Evolutionary conservation across 2,797 vertebrate species (phyloP).

Genomic region (Syngnathus rostellatus): DNA sequence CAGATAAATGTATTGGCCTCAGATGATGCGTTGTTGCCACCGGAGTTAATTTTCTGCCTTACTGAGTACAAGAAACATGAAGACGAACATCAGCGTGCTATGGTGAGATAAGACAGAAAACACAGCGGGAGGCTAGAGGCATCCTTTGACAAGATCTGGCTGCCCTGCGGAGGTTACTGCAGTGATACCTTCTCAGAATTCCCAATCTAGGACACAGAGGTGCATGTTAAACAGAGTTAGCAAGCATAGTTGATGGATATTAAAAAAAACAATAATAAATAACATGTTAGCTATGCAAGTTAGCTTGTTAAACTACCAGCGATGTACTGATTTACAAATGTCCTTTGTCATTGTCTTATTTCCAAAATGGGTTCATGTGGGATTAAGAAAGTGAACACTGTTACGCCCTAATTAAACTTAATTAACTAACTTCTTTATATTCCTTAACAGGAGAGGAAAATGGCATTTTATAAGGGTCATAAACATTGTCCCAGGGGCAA

Average conservation of each 20-base stretch:
- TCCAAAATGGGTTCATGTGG: neutral
- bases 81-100: slow-evolving; percentile 36
- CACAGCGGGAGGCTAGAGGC: slow-evolving; percentile 27
- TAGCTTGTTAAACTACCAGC: neutral
- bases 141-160: slow-evolving; percentile 22
- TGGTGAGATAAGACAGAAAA: slow-evolving; percentile 26
- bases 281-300: neutral
- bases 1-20: slow-evolving; percentile 8
- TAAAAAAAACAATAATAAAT: neutral
- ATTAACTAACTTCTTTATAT: neutral
- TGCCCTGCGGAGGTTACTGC: slow-evolving; percentile 27
- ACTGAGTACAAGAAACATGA: slow-evolving; percentile 56
- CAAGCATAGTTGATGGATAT: slow-evolving; percentile 4
- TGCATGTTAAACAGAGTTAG: slow-evolving; percentile 19
- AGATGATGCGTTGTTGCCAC: slow-evolving; percentile 31
- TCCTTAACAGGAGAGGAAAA: neutral
- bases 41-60: slow-evolving; percentile 71
- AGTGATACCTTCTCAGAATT: slow-evolving; percentile 14
- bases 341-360: neutral
- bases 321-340: neutral
- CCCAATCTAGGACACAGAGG: slow-evolving; percentile 12
- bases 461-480: neutral
- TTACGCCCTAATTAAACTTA: neutral
- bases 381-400: neutral
- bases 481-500: too few relatives aligned